A percentile compares a stretch with the other conserved stretches of the same genome.
Conservation (phyloP, 1,140 invertebrate species). For the Lepidurus packardi region DNA sequence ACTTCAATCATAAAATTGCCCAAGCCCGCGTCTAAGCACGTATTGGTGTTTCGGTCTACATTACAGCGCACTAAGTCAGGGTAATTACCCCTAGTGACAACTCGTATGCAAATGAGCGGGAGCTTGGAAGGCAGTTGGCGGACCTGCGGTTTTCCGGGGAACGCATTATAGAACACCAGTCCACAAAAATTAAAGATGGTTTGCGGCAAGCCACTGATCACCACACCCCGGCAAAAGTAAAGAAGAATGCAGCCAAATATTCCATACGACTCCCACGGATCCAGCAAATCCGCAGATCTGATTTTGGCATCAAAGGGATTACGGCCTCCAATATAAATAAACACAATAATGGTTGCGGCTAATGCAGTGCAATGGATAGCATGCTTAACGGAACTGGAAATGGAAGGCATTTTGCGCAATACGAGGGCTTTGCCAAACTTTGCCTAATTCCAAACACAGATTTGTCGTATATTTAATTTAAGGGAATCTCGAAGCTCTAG, state of each 20-base stretch:
- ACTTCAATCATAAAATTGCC: conserved; percentile 97
- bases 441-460: too few relatives aligned
- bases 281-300: conserved; percentile 53
- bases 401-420: neutral
- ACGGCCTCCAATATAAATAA: neutral
- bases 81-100: conserved; percentile 93
- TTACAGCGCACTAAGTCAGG: conserved; percentile 85
- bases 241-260: conserved; percentile 62
- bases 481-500: too few relatives aligned
- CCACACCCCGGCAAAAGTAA: conserved; percentile 72
- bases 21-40: conserved; percentile 79
- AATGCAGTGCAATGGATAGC: neutral
- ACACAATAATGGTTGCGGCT: neutral
- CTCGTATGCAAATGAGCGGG: conserved; percentile 90
- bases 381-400: neutral
- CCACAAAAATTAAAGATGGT: conserved; percentile 88
- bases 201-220: conserved; percentile 81
- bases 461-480: too few relatives aligned
- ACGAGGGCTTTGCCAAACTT: neutral
- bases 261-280: conserved; percentile 76
- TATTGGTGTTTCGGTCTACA: conserved; percentile 81
- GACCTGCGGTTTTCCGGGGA: conserved; percentile 83
- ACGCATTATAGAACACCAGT: conserved; percentile 86
- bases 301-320: conserved; percentile 25
- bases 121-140: conserved; percentile 74